These are phyloP conservation scores for Acleris holmiana DNA, from an alignment of 2,888 invertebrate species.

Conservation along the genomic window DNA sequence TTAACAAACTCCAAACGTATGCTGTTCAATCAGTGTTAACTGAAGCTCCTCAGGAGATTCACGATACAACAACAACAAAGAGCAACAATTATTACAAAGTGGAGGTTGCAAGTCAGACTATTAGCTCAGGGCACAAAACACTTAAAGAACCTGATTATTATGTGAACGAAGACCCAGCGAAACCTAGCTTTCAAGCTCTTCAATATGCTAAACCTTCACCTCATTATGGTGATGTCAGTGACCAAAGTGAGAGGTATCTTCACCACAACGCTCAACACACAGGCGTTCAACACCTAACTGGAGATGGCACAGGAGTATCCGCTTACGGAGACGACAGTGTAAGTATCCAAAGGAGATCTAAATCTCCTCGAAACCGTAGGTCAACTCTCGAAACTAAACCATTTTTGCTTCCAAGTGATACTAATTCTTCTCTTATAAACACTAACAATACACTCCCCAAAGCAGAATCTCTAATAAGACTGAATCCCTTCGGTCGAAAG, in stretches of 20 bases:
- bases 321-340: slow-evolving; percentile 73
- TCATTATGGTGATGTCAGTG: slow-evolving; percentile 44
- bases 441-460: slow-evolving; percentile 41
- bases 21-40: slow-evolving; percentile 46
- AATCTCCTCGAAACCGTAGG: slow-evolving; percentile 44
- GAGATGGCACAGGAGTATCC: slow-evolving; percentile 70
- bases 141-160: slow-evolving; percentile 44
- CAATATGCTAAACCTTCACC: slow-evolving; percentile 52
- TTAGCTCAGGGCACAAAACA: slow-evolving; percentile 49
- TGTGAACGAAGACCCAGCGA: slow-evolving; percentile 45
- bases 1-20: slow-evolving; percentile 45
- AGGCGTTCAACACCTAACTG: slow-evolving; percentile 69
- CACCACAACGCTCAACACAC: slow-evolving; percentile 59
- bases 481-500: slow-evolving; percentile 19
- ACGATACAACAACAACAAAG: slow-evolving; percentile 56
- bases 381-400: slow-evolving; percentile 58
- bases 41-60: slow-evolving; percentile 46
- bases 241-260: slow-evolving; percentile 60
- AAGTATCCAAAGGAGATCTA: slow-evolving; percentile 55
- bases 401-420: slow-evolving; percentile 54
- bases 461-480: slow-evolving; percentile 39
- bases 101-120: slow-evolving; percentile 61
- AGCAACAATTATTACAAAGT: slow-evolving; percentile 65
- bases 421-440: slow-evolving; percentile 37
- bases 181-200: slow-evolving; percentile 51